Evolutionary conservation across 2,113 vertebrate genomes (phyloP).

Genomic region (Syngnathus floridae): DNA sequence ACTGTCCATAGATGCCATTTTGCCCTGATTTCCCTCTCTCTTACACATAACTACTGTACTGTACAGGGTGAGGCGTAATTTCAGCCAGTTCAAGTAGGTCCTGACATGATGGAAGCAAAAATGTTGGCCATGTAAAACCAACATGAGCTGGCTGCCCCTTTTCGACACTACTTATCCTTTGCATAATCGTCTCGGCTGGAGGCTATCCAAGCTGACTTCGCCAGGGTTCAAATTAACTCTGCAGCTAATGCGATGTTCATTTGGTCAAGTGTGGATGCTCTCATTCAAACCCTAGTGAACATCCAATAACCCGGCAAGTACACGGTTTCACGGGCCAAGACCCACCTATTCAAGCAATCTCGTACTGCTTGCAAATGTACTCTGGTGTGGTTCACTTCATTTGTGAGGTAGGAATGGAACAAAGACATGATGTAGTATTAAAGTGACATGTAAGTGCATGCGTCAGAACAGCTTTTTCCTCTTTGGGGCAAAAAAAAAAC

Average conservation of each 20-base stretch:
- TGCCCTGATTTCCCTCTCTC: no score
- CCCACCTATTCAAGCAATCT: not conserved
- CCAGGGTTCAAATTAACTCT: not conserved
- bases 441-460: not conserved
- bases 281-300: not conserved
- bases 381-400: not conserved
- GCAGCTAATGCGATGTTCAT: not conserved
- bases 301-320: not conserved
- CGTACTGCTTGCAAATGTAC: not conserved
- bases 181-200: not conserved
- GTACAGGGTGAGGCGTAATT: no score
- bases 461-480: not conserved
- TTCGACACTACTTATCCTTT: not conserved
- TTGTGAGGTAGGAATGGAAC: not conserved
- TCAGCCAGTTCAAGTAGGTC: not conserved
- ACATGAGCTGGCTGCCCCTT: not conserved
- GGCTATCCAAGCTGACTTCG: not conserved
- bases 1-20: no score
- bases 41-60: no score
- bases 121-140: not conserved
- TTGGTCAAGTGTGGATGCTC: not conserved
- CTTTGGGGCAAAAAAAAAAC: not conserved
- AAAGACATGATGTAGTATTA: not conserved
- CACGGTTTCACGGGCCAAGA: not conserved
- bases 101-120: not conserved